Conservation (phyloP, 2,888 invertebrate species). For the Caenorhabditis becei region DNA sequence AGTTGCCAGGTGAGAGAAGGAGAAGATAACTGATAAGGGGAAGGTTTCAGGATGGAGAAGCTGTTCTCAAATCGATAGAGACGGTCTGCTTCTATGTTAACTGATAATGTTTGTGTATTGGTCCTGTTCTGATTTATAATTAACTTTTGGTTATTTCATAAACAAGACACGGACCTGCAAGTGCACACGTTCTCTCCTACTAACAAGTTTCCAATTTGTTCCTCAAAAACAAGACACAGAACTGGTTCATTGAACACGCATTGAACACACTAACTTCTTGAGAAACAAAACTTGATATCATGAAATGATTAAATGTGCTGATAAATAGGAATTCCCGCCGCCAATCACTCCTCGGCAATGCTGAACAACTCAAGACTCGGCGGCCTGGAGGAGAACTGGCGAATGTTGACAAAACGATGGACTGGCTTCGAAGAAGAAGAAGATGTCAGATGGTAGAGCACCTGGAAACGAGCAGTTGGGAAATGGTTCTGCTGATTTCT, state of each 20-base stretch:
- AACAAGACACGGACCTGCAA: not conserved
- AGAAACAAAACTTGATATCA: not conserved
- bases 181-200: not conserved
- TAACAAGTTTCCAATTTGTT: not conserved
- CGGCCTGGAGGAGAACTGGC: not conserved
- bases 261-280: not conserved
- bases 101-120: not conserved
- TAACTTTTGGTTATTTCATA: no score
- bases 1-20: not conserved
- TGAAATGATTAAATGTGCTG: constrained; percentile 4
- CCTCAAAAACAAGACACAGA: not conserved
- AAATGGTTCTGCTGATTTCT: not conserved
- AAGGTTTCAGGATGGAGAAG: constrained; percentile 1
- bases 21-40: no score
- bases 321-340: not conserved
- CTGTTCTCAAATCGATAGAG: not conserved
- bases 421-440: not conserved
- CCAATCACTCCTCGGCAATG: not conserved
- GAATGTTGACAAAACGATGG: not conserved
- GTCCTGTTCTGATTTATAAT: not conserved
- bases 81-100: not conserved
- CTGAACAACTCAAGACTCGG: constrained; percentile 3
- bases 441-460: not conserved
- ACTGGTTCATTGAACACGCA: constrained; percentile 5
- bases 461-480: not conserved